Evolutionary conservation across 2,888 invertebrate genomes (phyloP).

Genomic region (Aleiodes alternator): DNA sequence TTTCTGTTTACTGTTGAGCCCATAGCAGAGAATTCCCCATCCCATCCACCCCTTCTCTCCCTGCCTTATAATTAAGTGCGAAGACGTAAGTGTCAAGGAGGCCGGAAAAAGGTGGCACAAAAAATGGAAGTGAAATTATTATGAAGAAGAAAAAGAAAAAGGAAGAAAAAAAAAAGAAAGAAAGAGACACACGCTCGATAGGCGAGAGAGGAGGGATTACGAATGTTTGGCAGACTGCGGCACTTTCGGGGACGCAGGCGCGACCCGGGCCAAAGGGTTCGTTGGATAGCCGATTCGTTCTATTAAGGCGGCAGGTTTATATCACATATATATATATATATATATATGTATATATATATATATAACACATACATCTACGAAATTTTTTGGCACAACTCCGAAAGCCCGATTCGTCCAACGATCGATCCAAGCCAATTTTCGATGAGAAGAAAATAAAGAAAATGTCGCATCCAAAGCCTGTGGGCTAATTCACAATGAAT

Average conservation of each 20-base stretch:
- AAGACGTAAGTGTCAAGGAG: too few relatives aligned
- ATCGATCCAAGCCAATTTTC: conserved; percentile 39
- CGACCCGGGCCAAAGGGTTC: conserved; percentile 44
- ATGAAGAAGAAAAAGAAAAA: conserved; percentile 15
- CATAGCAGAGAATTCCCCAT: too few relatives aligned
- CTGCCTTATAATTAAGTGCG: too few relatives aligned
- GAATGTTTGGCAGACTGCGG: conserved; percentile 43
- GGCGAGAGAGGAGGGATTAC: conserved; percentile 22
- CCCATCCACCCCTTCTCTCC: too few relatives aligned
- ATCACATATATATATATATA: neutral
- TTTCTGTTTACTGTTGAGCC: too few relatives aligned
- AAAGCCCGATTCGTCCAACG: conserved; percentile 30
- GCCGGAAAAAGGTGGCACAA: too few relatives aligned
- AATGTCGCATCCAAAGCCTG: neutral
- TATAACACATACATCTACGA: neutral
- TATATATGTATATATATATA: too few relatives aligned
- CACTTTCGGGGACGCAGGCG: conserved; percentile 44
- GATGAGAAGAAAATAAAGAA: conserved; percentile 19
- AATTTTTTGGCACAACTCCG: conserved; percentile 43
- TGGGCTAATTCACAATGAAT: conserved; percentile 1
- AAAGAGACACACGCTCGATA: conserved; percentile 27
- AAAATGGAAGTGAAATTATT: neutral
- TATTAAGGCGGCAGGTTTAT: conserved; percentile 38
- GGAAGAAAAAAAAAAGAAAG: neutral
- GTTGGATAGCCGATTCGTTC: conserved; percentile 40